Evolutionary conservation across 2,888 invertebrate species (phyloP).

Genomic region (Steinernema scapterisci): DNA sequence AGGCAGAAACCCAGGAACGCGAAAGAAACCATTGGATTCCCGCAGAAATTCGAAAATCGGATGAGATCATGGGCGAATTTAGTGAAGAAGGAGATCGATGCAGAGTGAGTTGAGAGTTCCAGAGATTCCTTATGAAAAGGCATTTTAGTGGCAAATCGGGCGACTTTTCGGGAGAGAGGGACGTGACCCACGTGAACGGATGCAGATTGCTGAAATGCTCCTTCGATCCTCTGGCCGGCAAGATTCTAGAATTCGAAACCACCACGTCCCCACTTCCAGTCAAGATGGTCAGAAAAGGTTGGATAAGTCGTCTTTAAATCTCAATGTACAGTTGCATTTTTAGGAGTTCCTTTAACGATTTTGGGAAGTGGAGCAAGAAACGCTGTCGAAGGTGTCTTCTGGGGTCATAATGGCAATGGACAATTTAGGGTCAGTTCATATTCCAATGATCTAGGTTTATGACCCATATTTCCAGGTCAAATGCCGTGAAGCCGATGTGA

Average conservation of each 20-base stretch:
- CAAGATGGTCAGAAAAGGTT: not conserved
- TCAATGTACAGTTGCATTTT: too few relatives aligned
- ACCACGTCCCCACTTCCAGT: not conserved
- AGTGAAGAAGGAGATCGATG: not conserved
- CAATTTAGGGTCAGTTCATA: not conserved
- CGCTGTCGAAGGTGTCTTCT: not conserved
- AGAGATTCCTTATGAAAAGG: too few relatives aligned
- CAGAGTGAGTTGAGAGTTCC: not conserved
- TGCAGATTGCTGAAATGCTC: not conserved
- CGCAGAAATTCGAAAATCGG: conserved; percentile 7
- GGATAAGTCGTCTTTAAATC: not conserved
- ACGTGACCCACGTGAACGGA: not conserved
- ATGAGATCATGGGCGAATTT: not conserved
- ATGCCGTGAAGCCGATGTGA: not conserved
- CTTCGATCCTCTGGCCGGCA: conserved; percentile 4
- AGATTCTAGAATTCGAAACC: not conserved
- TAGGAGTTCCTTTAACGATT: not conserved
- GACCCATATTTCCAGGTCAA: too few relatives aligned
- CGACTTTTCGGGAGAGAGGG: not conserved
- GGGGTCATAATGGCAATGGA: not conserved
- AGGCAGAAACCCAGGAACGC: not conserved
- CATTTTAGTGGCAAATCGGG: not conserved
- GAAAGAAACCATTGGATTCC: not conserved
- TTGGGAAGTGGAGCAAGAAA: not conserved
- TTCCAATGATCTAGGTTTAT: too few relatives aligned